These are phyloP conservation scores for Xiphophorus hellerii DNA, from an alignment of 2,113 vertebrate genomes.

Conservation along the genomic window DNA sequence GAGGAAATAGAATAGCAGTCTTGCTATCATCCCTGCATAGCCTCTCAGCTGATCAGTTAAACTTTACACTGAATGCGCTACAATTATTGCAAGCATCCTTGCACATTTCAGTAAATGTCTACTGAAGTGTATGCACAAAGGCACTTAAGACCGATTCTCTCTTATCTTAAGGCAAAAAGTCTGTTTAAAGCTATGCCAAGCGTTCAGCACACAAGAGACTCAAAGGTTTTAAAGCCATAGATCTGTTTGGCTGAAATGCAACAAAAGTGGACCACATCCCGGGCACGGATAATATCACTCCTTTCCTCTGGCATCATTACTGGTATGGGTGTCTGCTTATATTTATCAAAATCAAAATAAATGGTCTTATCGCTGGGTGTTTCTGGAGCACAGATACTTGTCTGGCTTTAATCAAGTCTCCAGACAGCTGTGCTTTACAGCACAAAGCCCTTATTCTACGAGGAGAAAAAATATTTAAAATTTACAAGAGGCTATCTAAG, in stretches of 20 bases:
- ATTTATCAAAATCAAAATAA: conserved; percentile 70
- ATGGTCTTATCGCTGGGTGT: conserved; percentile 69
- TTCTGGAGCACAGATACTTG: conserved; percentile 17
- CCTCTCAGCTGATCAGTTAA: conserved; percentile 6
- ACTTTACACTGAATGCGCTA: neutral
- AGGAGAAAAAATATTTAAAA: neutral
- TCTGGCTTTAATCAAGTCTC: conserved; percentile 6
- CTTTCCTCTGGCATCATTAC: conserved; percentile 60
- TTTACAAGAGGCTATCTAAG: neutral
- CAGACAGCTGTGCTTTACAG: conserved; percentile 14
- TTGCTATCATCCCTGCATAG: conserved; percentile 5
- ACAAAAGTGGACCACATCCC: conserved; percentile 62
- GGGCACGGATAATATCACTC: conserved; percentile 65
- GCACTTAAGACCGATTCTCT: conserved; percentile 61
- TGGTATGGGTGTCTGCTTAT: conserved; percentile 69
- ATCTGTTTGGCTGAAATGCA: conserved; percentile 66
- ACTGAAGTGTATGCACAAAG: conserved; percentile 51
- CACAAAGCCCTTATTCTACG: neutral
- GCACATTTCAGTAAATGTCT: conserved; percentile 24
- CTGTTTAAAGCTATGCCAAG: conserved; percentile 69
- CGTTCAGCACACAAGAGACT: conserved; percentile 51
- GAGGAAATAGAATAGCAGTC: neutral
- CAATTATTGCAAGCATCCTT: conserved; percentile 27
- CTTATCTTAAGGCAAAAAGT: conserved; percentile 67
- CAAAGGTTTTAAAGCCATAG: conserved; percentile 67